Percentiles rank a stretch among this genome's conserved stretches.
These are phyloP conservation scores for Napeogenes sylphis DNA, from an alignment of 2,888 invertebrate genomes.

Conservation along the genomic window DNA sequence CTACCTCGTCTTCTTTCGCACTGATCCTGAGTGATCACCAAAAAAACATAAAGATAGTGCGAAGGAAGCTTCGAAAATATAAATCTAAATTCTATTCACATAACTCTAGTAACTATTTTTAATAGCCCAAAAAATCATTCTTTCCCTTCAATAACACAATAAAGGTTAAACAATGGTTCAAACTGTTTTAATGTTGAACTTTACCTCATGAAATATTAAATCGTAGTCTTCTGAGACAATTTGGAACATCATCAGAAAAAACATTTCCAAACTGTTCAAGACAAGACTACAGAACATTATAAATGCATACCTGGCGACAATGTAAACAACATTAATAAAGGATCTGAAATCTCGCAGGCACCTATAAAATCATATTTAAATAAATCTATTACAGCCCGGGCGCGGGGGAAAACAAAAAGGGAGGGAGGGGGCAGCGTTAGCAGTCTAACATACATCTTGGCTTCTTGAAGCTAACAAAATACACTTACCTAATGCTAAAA, in stretches of 20 bases:
- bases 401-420: conserved; percentile 66
- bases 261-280: conserved; percentile 8
- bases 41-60: conserved; percentile 7
- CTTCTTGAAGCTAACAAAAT: conserved; percentile 77
- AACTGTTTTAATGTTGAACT: conserved; percentile 4
- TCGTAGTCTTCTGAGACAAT: conserved; percentile 13
- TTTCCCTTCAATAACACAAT: neutral
- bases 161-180: conserved; percentile 1
- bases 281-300: conserved; percentile 31
- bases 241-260: conserved; percentile 13
- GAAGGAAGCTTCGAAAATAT: conserved; percentile 28
- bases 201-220: neutral
- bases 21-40: conserved; percentile 16
- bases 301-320: conserved; percentile 78
- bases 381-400: conserved; percentile 74
- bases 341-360: conserved; percentile 74
- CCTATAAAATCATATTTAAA: conserved; percentile 74
- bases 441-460: conserved; percentile 77
- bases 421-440: conserved; percentile 66
- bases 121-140: conserved; percentile 17
- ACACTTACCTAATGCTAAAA: conserved; percentile 75
- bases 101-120: conserved; percentile 29
- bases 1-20: conserved; percentile 46
- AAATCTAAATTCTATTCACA: conserved; percentile 27
- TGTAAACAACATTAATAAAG: conserved; percentile 78